Percentiles rank a stretch among this genome's conserved stretches.
Conservation (phyloP, 1,140 invertebrate genomes). For the Teleogryllus occipitalis region DNA sequence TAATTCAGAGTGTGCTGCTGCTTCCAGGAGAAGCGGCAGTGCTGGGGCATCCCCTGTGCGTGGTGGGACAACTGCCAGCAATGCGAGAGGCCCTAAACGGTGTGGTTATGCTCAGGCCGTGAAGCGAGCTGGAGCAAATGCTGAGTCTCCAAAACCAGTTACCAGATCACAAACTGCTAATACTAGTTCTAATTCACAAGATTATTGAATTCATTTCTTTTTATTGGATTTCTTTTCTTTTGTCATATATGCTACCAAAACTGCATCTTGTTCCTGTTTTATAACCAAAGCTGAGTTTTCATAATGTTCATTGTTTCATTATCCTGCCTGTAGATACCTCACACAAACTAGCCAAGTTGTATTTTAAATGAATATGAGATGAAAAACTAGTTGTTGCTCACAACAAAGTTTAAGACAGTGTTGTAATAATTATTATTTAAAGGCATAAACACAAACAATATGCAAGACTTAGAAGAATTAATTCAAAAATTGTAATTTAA, state of each 20-base stretch:
- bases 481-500: too few species aligned
- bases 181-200: not conserved
- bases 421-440: not conserved
- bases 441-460: not conserved
- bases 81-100: not conserved
- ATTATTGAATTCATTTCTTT: not conserved
- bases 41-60: conserved; percentile 2
- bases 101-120: conserved; percentile 15
- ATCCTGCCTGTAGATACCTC: not conserved
- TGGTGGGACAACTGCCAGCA: not conserved
- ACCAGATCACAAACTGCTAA: conserved; percentile 8
- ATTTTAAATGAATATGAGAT: not conserved
- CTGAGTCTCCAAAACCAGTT: not conserved
- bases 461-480: not conserved
- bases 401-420: not conserved
- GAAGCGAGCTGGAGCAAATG: not conserved
- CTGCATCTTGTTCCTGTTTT: not conserved
- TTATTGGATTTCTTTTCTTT: not conserved
- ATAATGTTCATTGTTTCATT: not conserved
- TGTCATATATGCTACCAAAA: not conserved
- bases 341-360: too few species aligned
- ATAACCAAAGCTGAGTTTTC: not conserved
- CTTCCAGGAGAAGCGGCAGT: not conserved
- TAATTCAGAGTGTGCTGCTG: not conserved
- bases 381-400: not conserved